These are phyloP conservation scores for Lepidurus arcticus DNA, from an alignment of 1,140 invertebrate genomes.

Conservation along the genomic window DNA sequence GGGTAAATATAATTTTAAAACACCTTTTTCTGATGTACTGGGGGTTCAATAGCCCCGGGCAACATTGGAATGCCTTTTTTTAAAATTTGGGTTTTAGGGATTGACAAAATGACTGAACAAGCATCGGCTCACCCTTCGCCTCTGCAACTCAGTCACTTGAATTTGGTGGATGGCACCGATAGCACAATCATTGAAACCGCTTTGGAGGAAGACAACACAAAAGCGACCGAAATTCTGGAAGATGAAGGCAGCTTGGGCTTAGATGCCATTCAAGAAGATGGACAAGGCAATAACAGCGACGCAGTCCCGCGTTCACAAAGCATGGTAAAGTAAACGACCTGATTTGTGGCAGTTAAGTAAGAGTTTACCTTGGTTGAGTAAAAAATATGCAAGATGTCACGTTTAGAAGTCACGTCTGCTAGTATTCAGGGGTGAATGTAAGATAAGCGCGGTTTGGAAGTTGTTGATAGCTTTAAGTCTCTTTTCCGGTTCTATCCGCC, in stretches of 20 bases:
- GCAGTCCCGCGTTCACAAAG: slow-evolving; percentile 27
- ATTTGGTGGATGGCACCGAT: slow-evolving; percentile 32
- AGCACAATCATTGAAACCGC: slow-evolving; percentile 26
- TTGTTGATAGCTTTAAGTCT: slow-evolving; percentile 26
- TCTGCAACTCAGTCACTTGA: slow-evolving; percentile 43
- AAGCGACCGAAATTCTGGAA: background rate
- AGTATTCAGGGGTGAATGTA: background rate
- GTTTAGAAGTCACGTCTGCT: background rate
- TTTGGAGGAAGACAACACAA: slow-evolving; percentile 9
- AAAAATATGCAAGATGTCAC: background rate
- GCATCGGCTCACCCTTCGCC: slow-evolving; percentile 73
- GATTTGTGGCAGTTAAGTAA: background rate
- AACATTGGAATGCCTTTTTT: background rate
- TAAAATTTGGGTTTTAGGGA: slow-evolving; percentile 51
- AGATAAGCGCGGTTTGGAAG: background rate
- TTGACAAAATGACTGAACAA: slow-evolving; percentile 91
- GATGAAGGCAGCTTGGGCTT: background rate
- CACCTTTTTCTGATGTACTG: slow-evolving; percentile 11
- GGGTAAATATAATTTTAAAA: slow-evolving; percentile 45
- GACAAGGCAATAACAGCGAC: background rate
- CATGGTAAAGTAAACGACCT: slow-evolving; percentile 32
- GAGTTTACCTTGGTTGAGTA: background rate
- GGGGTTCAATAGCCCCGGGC: background rate
- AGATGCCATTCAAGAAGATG: slow-evolving; percentile 25
- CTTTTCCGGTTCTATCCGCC: slow-evolving; percentile 17